Evolutionary conservation across 2,888 invertebrate genomes (phyloP), one percentile per base, ranked within the genome.

Genomic region (Caenorhabditis angaria): DNA sequence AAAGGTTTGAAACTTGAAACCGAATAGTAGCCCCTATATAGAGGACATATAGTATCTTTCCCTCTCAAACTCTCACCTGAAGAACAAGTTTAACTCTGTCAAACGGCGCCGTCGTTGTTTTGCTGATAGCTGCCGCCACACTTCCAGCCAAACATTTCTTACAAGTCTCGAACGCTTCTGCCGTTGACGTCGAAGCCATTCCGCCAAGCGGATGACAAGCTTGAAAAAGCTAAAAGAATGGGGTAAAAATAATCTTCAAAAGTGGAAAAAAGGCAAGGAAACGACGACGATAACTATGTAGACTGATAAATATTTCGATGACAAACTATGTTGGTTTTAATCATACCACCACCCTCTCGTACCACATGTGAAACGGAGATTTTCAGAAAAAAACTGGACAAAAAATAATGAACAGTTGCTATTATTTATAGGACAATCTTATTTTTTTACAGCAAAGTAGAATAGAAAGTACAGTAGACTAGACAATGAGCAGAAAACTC

Each of bases 81-180:
- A 96, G 91, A 72, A 96, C 91, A 82, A 96, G 90, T 89, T 96
- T 96, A 57, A 96, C 94, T 88, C 95, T 91, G 90, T 96, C 95
- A 86, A 96, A 94, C 64, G 96, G 96, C 14, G 96, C 95, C 65
- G 95, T 94, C 28, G 93, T 92, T 29, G 95, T 95, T 89, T 96
- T 95, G 59, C 95, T 94, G 76, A 95, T 92, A 32, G 94, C 95
- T 22, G 95, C 95, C 48, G 95, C 93, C 60, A 95, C 91, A 80
- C 95, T 95, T 83, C 96, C 95, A 6, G 80, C 78, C 3, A 75
- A 35, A 35, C 78, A 76, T 54, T 77, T 76, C 61, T 78, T 76
- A 61, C 65, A 61, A 14, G 76, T 66, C n/a, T 75, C 68, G 28
- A 68, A 62, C 0, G 61, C 65, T 54, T 75, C 75, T 20, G 56